phyloP scores from a whole-genome alignment of 2,888 invertebrate genomes.

The Philhelius pedissequus region DNA sequence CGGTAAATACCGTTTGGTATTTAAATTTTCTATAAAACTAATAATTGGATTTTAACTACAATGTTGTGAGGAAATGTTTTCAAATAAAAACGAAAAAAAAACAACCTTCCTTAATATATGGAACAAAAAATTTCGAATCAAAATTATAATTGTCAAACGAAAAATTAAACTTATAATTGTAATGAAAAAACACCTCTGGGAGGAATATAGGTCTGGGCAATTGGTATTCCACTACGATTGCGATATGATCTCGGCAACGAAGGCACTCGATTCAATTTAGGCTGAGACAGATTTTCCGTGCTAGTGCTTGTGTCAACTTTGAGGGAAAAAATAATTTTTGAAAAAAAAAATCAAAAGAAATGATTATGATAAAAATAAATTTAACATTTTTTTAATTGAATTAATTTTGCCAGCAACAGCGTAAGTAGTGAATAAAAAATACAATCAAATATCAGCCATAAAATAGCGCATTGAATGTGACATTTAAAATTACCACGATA shows the following conservation, averaged over 20 bases:
- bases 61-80: background rate
- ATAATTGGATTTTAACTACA: background rate
- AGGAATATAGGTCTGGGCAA: constrained; percentile 73
- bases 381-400: background rate
- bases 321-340: background rate
- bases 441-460: constrained; percentile 41
- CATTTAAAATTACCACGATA: constrained; percentile 60
- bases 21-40: background rate
- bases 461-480: constrained; percentile 41
- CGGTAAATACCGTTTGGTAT: no score
- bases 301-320: constrained; percentile 76
- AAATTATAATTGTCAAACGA: background rate
- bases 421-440: constrained; percentile 28
- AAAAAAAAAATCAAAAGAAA: constrained; percentile 5
- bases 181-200: constrained; percentile 69
- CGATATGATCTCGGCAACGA: constrained; percentile 82
- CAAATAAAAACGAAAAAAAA: background rate
- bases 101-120: background rate
- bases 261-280: constrained; percentile 81
- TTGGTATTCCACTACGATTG: constrained; percentile 83
- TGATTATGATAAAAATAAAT: constrained; percentile 6
- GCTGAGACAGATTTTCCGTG: constrained; percentile 82
- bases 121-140: background rate
- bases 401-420: constrained; percentile 21
- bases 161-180: background rate